Evolutionary conservation across 2,888 invertebrate genomes (phyloP).

Genomic region (Nomada ruficornis): DNA sequence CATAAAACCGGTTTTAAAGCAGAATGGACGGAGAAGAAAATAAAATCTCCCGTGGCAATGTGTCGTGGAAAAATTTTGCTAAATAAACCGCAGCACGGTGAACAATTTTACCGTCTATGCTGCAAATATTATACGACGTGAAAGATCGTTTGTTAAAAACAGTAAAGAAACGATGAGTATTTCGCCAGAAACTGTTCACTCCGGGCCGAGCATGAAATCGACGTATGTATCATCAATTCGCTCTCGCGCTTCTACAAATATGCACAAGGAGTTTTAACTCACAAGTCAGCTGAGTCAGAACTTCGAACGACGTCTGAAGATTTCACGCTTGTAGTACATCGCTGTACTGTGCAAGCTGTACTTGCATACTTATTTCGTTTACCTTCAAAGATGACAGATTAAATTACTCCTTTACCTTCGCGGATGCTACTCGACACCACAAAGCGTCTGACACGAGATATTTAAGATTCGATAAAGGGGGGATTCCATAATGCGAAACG

Average conservation of each 20-base stretch:
- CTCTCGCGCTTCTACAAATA: too few relatives aligned
- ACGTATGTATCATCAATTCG: too few relatives aligned
- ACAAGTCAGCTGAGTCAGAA: background rate
- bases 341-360: background rate
- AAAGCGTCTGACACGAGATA: slow-evolving; percentile 31
- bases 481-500: background rate
- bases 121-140: background rate
- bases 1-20: slow-evolving; percentile 72
- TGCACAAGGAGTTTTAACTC: too few relatives aligned
- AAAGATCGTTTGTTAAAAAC: too few relatives aligned
- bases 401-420: slow-evolving; percentile 53
- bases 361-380: slow-evolving; percentile 28
- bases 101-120: background rate
- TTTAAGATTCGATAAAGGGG: slow-evolving; percentile 32
- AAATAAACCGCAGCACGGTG: slow-evolving; percentile 27
- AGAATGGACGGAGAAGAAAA: slow-evolving; percentile 54
- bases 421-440: slow-evolving; percentile 39
- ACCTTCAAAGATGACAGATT: slow-evolving; percentile 52
- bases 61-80: slow-evolving; percentile 43
- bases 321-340: background rate
- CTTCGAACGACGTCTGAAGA: background rate
- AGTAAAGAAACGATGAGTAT: too few relatives aligned
- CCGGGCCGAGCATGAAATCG: too few relatives aligned
- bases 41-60: slow-evolving; percentile 53
- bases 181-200: too few relatives aligned